A percentile compares a stretch with the other conserved stretches of the same genome.
Conservation (phyloP, 2,888 invertebrate genomes). For the Phragmatobia fuliginosa region DNA sequence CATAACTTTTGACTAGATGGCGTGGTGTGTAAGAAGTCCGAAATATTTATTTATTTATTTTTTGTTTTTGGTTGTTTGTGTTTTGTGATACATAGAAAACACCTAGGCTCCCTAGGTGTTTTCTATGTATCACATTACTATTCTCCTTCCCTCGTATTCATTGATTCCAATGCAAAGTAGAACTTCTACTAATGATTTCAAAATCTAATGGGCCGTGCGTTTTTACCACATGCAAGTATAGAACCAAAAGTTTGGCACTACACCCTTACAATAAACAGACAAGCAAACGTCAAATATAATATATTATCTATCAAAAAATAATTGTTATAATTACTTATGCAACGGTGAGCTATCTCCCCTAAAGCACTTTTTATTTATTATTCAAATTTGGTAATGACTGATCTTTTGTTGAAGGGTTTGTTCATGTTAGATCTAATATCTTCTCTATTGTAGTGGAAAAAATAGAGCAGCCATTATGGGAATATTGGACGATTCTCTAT, state of each 20-base stretch:
- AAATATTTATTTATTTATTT: too few relatives aligned
- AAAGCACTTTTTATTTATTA: constrained; percentile 68
- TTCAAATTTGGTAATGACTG: constrained; percentile 83
- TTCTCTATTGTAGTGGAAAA: constrained; percentile 26
- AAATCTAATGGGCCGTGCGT: background rate
- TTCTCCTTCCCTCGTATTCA: background rate
- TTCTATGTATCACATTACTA: too few relatives aligned
- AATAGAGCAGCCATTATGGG: constrained; percentile 16
- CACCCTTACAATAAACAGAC: constrained; percentile 30
- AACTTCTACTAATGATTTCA: background rate
- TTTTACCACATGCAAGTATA: background rate
- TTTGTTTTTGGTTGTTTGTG: too few relatives aligned
- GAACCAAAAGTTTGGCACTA: background rate
- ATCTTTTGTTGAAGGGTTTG: constrained; percentile 69
- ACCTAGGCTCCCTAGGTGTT: too few relatives aligned
- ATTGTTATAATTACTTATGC: constrained; percentile 85
- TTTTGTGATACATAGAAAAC: too few relatives aligned
- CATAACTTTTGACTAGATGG: too few relatives aligned
- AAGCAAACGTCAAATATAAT: constrained; percentile 71
- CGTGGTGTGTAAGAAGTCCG: too few relatives aligned
- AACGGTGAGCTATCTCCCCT: constrained; percentile 73
- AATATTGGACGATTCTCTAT: background rate
- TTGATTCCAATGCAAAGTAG: background rate
- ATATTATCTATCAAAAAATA: constrained; percentile 84
- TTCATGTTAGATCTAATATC: constrained; percentile 59